These are phyloP conservation scores for Xestia ashworthii DNA, from an alignment of 2,888 invertebrate species.

Conservation along the genomic window DNA sequence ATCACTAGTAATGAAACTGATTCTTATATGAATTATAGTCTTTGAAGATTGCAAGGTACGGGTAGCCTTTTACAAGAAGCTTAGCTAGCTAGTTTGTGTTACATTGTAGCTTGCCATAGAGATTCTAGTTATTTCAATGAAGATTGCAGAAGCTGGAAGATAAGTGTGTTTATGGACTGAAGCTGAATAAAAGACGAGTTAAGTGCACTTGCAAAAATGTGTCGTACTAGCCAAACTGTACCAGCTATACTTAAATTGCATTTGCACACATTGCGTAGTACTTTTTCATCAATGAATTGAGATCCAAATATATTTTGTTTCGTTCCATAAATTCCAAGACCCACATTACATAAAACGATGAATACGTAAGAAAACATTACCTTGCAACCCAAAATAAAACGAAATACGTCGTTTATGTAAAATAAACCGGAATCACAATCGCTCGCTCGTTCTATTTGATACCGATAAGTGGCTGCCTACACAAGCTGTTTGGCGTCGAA, in stretches of 20 bases:
- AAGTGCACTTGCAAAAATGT: not conserved
- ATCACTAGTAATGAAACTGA: constrained; percentile 78
- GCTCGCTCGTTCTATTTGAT: constrained; percentile 46
- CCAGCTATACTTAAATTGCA: not conserved
- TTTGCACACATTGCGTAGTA: not conserved
- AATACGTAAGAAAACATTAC: constrained; percentile 28
- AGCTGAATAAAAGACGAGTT: not conserved
- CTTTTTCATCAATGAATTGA: not conserved
- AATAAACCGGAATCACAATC: constrained; percentile 35
- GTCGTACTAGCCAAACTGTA: not conserved
- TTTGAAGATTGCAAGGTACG: constrained; percentile 63
- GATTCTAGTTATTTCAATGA: constrained; percentile 25
- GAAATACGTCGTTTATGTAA: constrained; percentile 41
- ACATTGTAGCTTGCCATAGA: constrained; percentile 16
- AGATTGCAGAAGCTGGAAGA: constrained; percentile 16
- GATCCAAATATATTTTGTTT: not conserved
- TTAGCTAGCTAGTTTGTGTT: constrained; percentile 38
- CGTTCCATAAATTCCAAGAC: not conserved
- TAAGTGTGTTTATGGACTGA: constrained; percentile 18
- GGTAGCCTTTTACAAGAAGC: constrained; percentile 55
- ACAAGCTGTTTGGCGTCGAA: constrained; percentile 64
- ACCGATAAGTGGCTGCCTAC: constrained; percentile 52
- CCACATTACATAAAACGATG: constrained; percentile 5
- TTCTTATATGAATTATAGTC: constrained; percentile 70
- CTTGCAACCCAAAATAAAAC: constrained; percentile 35